phyloP scores from a whole-genome alignment of 2,797 vertebrate species.

The Acanthornis magna region DNA sequence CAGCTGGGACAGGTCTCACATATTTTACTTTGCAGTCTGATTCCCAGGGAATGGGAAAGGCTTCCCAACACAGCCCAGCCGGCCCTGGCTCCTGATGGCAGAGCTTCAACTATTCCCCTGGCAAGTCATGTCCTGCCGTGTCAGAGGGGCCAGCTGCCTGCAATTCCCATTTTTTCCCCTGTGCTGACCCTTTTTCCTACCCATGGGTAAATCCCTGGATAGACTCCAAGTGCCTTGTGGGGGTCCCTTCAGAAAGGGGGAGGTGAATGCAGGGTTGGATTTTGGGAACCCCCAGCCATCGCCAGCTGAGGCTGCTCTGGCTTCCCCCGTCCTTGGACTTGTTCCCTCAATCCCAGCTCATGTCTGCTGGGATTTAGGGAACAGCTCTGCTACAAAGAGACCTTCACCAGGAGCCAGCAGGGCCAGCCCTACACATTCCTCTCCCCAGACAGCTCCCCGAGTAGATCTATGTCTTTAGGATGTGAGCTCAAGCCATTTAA shows the following conservation, averaged over 20 bases:
- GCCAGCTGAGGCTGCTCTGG: not conserved
- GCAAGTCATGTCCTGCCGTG: not conserved
- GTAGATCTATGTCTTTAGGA: not conserved
- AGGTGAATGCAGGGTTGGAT: not conserved
- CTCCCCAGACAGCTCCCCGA: not conserved
- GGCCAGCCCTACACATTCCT: not conserved
- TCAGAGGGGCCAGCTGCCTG: not conserved
- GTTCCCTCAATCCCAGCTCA: not conserved
- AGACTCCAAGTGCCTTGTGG: not conserved
- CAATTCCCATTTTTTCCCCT: not conserved
- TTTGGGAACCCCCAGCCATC: not conserved
- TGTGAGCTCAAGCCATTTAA: not conserved
- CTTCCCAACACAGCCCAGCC: not conserved
- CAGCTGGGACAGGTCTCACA: not conserved
- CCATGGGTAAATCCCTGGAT: not conserved
- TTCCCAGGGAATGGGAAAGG: not conserved
- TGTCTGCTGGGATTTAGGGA: not conserved
- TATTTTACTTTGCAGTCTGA: not conserved
- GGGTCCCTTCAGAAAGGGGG: not conserved
- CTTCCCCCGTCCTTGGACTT: not conserved
- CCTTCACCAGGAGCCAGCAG: not conserved
- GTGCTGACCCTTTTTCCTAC: not conserved
- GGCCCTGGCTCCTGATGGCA: not conserved
- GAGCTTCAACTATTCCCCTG: conserved; percentile 15
- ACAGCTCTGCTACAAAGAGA: not conserved